Evolutionary conservation across 2,797 vertebrate genomes (phyloP).

Genomic region (Alfaro cultratus): DNA sequence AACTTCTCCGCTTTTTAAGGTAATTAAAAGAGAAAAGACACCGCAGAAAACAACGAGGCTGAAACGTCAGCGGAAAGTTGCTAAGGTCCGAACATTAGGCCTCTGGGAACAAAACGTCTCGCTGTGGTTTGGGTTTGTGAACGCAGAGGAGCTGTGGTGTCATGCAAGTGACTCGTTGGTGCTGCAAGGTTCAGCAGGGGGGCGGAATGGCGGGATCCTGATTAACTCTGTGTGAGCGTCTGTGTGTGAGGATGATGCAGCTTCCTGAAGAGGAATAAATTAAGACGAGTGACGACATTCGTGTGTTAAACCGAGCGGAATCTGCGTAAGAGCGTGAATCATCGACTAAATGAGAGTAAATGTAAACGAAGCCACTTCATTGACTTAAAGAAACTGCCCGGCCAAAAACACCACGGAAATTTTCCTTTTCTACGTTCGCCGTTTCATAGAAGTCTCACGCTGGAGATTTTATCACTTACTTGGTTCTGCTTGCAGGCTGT

Average conservation of each 20-base stretch:
- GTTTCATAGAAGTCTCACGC: neutral
- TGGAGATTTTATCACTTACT: neutral
- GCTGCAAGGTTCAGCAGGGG: conserved; percentile 52
- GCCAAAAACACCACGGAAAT: neutral
- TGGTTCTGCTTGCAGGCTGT: conserved; percentile 1
- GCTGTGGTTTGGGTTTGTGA: conserved; percentile 56
- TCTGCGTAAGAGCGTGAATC: conserved; percentile 19
- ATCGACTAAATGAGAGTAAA: neutral
- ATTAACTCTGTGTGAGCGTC: conserved; percentile 44
- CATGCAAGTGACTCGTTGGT: conserved; percentile 41
- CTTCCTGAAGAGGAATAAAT: conserved; percentile 18
- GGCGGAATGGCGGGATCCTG: conserved; percentile 72
- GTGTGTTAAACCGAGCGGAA: conserved; percentile 1
- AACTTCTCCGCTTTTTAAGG: neutral
- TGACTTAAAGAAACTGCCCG: neutral
- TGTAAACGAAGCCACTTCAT: neutral
- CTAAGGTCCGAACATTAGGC: conserved; percentile 30
- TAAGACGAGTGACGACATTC: conserved; percentile 4
- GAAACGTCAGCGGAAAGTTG: conserved; percentile 47
- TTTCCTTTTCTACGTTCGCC: neutral
- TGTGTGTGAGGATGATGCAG: conserved; percentile 23
- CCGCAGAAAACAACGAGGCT: conserved; percentile 12
- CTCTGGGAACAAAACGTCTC: conserved; percentile 58
- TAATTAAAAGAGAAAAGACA: conserved; percentile 5
- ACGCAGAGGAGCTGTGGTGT: conserved; percentile 59